phyloP scores from a whole-genome alignment of 2,113 vertebrate genomes.

The Sorex araneus region DNA sequence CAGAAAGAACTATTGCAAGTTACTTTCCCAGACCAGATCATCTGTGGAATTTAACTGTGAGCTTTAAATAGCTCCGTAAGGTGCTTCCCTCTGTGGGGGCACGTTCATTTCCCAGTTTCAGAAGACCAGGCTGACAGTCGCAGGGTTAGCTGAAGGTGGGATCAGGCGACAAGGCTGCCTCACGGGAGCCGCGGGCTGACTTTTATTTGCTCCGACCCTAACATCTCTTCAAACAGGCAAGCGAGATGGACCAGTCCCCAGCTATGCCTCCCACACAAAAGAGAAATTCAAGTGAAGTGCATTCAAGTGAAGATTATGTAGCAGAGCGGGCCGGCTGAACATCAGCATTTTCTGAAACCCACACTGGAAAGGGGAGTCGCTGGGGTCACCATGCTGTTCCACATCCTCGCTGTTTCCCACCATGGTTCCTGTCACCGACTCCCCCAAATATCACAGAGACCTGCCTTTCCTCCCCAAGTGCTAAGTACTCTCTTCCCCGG shows the following conservation, averaged over 20 bases:
- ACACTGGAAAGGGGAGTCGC: neutral
- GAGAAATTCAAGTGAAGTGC: neutral
- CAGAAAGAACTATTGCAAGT: slow-evolving; percentile 1
- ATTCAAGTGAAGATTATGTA: neutral
- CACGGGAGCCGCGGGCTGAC: neutral
- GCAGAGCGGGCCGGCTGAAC: neutral
- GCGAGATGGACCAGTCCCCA: neutral
- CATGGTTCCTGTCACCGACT: neutral
- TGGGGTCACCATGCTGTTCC: neutral
- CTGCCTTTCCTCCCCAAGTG: slow-evolving; percentile 69
- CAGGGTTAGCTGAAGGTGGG: neutral
- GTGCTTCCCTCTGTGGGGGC: neutral
- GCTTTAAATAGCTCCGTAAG: neutral
- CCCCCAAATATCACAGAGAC: slow-evolving; percentile 53
- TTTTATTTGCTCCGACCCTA: neutral
- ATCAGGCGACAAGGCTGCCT: neutral
- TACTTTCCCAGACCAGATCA: neutral
- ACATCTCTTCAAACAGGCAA: neutral
- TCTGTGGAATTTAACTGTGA: neutral
- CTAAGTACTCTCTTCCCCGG: slow-evolving; percentile 77
- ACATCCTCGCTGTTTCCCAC: neutral
- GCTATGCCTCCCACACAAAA: neutral
- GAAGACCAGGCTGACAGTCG: neutral
- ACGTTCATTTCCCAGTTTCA: no score
- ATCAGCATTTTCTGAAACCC: neutral